These are phyloP conservation scores for Pelobates cultripes DNA, from an alignment of 2,797 vertebrate genomes.

Conservation along the genomic window DNA sequence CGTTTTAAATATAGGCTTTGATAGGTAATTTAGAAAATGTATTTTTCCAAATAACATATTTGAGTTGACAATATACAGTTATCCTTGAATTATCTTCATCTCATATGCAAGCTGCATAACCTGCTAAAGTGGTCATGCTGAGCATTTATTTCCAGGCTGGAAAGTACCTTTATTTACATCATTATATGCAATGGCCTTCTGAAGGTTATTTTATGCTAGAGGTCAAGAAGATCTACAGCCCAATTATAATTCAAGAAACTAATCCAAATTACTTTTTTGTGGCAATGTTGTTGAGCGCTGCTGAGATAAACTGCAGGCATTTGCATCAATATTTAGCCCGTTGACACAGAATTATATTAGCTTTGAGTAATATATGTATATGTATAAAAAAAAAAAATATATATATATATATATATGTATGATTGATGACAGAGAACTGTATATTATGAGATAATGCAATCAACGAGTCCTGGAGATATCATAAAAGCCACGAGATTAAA, in stretches of 20 bases:
- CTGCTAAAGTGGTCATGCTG: conserved; percentile 8
- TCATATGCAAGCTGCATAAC: conserved; percentile 21
- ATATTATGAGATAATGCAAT: too few relatives aligned
- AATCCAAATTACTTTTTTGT: conserved; percentile 48
- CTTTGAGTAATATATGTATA: background rate
- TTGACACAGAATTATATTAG: conserved; percentile 2
- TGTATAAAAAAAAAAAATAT: too few relatives aligned
- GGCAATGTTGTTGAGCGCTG: conserved; percentile 17
- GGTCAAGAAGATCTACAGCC: conserved; percentile 31
- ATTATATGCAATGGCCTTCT: conserved; percentile 21
- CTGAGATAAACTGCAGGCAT: conserved; percentile 28
- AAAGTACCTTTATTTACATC: conserved; percentile 27
- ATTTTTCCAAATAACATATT: background rate
- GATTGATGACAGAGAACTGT: too few relatives aligned
- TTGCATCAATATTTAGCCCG: conserved; percentile 29
- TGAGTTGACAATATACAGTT: background rate
- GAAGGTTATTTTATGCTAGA: conserved; percentile 42
- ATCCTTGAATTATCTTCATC: background rate
- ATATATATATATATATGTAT: too few relatives aligned
- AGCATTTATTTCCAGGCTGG: conserved; percentile 5
- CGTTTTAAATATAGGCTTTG: background rate
- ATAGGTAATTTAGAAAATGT: background rate
- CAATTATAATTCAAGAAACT: conserved; percentile 39
- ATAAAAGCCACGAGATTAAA: too few relatives aligned
- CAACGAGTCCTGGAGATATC: too few relatives aligned